Evolutionary conservation across 2,888 invertebrate species (phyloP), one percentile per base, ranked within the genome.

Genomic region (Platynereis dumerilii): DNA sequence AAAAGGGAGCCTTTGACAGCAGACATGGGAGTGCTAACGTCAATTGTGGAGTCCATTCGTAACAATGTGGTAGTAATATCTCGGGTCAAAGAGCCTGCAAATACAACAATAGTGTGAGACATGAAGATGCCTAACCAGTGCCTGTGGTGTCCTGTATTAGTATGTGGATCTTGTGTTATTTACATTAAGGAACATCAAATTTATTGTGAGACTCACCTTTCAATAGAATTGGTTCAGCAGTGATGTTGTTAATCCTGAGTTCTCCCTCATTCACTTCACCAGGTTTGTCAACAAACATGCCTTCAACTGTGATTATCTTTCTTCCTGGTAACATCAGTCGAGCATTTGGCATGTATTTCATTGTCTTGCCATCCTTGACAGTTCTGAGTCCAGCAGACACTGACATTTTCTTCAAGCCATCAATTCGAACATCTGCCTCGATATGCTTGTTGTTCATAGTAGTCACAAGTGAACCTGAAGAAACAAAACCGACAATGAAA

Each of bases 151-250:
- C n/a, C n/a, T n/a, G n/a, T n/a, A n/a, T n/a, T n/a, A n/a, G n/a
- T n/a, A n/a, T n/a, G n/a, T n/a, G n/a, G n/a, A n/a, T n/a, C n/a
- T n/a, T n/a, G 20, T 7, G n/a, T 62, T 53, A 52, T 28, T 65
- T 68, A 59, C 20, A 53, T 39, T 27, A 65, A 27, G 29, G 53
- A 27, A 42, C 65, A 34, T 12, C 12, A 34, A 34, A 34, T 12
- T 34, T n/a, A n/a, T n/a, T n/a, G n/a, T n/a, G n/a, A n/a, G n/a
- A n/a, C n/a, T n/a, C n/a, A 92, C 91, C 63, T 92, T 89, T 0
- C 90, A 89, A 79, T 94, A 95, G 54, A 95, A 85, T 86, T 93
- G 92, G 60, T n/a, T n/a, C n/a, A 12, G 20, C 22, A 5, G 22
- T 20, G 20, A 48, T n/a, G 48, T 22, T 48, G 22, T 48, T 22